Evolutionary conservation across 1,140 invertebrate species (phyloP).

Genomic region (Cherax quadricarinatus): DNA sequence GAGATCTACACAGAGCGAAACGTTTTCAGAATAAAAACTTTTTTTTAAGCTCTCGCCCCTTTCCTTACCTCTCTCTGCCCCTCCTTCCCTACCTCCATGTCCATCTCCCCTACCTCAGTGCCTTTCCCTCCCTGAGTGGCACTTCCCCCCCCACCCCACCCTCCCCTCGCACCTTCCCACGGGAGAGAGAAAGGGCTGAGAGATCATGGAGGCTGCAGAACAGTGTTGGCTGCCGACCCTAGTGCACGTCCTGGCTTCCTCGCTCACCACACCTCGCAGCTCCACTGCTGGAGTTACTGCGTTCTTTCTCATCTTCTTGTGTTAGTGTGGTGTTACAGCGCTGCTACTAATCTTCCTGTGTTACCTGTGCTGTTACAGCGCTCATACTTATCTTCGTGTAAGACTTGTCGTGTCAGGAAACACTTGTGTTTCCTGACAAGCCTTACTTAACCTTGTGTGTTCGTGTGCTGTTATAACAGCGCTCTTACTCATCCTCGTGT

Average conservation of each 20-base stretch:
- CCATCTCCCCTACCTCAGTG: background rate
- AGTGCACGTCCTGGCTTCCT: background rate
- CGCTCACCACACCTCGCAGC: background rate
- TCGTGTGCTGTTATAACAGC: too few species aligned
- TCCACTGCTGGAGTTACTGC: background rate
- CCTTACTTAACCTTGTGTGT: too few species aligned
- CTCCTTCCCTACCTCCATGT: background rate
- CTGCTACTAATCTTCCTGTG: background rate
- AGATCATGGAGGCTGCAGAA: constrained; percentile 45
- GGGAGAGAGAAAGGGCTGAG: background rate
- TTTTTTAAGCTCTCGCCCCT: too few species aligned
- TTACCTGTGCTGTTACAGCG: background rate
- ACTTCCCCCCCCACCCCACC: background rate
- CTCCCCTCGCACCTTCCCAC: background rate
- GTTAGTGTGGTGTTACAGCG: background rate
- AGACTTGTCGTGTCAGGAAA: too few species aligned
- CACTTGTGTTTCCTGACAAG: too few species aligned
- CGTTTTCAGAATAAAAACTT: background rate
- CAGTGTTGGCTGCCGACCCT: constrained; percentile 10
- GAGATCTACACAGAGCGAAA: background rate
- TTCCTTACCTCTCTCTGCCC: background rate
- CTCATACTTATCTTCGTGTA: too few species aligned
- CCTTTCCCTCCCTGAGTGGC: background rate
- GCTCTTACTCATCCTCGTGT: too few species aligned
- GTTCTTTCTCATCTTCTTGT: background rate